Evolutionary conservation across 2,113 vertebrate species (phyloP).

Genomic region (Myrmecobius fasciatus): DNA sequence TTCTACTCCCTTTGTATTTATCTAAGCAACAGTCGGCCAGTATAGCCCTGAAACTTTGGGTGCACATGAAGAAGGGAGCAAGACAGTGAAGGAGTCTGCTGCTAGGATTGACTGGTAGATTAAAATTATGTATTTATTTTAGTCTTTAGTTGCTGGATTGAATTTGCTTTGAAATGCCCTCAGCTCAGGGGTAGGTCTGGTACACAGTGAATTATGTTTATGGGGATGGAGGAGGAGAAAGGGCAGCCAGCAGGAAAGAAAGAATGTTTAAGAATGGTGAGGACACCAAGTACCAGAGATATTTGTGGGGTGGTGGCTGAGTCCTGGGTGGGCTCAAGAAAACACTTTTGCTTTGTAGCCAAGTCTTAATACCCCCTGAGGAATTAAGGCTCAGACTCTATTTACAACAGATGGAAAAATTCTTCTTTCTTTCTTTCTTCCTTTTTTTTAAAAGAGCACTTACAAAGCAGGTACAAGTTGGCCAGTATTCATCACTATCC

Average conservation of each 20-base stretch:
- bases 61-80: not conserved
- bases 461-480: not conserved
- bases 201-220: conserved; percentile 1
- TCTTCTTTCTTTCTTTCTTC: not conserved
- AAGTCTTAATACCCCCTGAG: not conserved
- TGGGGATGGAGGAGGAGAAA: not conserved
- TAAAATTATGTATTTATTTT: conserved; percentile 26
- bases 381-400: not conserved
- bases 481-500: not conserved
- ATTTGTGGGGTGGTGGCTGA: not conserved
- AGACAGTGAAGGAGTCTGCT: not conserved
- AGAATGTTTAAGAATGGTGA: not conserved
- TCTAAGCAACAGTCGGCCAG: not conserved
- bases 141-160: conserved; percentile 3
- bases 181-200: conserved; percentile 3
- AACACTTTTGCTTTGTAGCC: not conserved
- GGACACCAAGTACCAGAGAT: not conserved
- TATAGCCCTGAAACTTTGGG: not conserved
- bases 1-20: conserved; percentile 40
- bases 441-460: not conserved
- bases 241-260: not conserved
- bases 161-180: conserved; percentile 22
- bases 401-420: conserved; percentile 3
- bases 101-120: not conserved
- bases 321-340: conserved; percentile 3